Conservation (phyloP, 2,113 vertebrate species). For the Saimiri boliviensis region DNA sequence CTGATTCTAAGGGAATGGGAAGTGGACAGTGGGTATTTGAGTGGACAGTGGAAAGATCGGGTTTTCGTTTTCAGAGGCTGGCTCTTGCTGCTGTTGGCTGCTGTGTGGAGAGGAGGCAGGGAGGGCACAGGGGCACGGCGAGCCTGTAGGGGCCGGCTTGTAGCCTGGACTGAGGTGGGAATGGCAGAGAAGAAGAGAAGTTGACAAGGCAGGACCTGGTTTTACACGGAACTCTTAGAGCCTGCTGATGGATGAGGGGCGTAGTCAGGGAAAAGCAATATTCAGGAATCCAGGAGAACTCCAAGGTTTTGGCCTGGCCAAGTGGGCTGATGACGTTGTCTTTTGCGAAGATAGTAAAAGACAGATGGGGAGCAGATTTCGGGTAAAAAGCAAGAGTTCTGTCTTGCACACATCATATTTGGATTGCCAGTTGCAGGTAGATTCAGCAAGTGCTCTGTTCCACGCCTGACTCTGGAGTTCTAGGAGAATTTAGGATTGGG, state of each 20-base stretch:
- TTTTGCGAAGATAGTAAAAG: neutral
- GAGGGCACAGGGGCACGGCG: too few species aligned
- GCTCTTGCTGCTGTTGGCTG: neutral
- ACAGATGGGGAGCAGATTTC: neutral
- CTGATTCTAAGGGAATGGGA: neutral
- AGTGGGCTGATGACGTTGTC: neutral
- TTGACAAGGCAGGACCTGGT: neutral
- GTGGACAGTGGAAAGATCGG: neutral
- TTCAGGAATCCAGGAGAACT: neutral
- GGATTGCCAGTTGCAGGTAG: too few species aligned
- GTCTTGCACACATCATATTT: accelerated
- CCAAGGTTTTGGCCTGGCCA: too few species aligned
- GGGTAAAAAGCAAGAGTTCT: neutral
- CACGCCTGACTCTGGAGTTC: neutral
- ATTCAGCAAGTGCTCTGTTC: neutral
- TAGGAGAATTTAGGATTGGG: neutral
- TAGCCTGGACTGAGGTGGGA: neutral
- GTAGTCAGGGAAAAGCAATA: neutral
- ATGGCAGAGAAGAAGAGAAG: neutral
- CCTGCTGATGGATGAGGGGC: neutral
- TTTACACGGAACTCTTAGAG: neutral
- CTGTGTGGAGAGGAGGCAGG: neutral
- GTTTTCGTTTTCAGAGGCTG: neutral
- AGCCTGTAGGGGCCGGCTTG: neutral
- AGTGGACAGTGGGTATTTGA: too few species aligned